Base-by-base conservation (phyloP, 1,140 invertebrate species). In the Planococcus citri region DNA sequence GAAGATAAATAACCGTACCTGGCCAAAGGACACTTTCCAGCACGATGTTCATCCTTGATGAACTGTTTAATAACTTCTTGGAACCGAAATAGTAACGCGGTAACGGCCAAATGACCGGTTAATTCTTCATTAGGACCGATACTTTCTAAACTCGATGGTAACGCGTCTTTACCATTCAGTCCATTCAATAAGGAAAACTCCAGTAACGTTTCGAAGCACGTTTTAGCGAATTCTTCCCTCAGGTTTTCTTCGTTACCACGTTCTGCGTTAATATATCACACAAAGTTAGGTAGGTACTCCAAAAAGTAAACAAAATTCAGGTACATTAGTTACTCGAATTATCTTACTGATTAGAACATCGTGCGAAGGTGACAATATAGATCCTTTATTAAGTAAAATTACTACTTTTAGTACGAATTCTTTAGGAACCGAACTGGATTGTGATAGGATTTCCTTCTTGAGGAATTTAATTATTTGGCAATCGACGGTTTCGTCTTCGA, bases 151-250 rank as follows among this genome's bases (percentile, higher is more conserved):
- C 10, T 64, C 25, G 60, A 14, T 4, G 60, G 73, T 73, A 27
- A 25, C 14, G 17, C 41, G 25, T 72, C 71, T 24, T 67, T 70
- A 75, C 78, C 74, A 69, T 80, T 81, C 51, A 85, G 74, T 73
- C 88, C 86, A 75, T 91, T 87, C 27, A 87, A 81, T 71, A 88
- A 82, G 0, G 94, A 95, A 81, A 97, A 97, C 78, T 97, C 93
- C 14, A 98, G 83, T 22, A 97, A 81, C 0, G 95, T 97, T 79
- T 97, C 94, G 77, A 98, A 97, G 77, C 95, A 98, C 0, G 90
- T 91, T 76, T 95, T 90, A 22, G 95, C 94, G 81, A 98, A 97
- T 76, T 97, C 94, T 79, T 98, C 94, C 22, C 94, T 79, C 71
- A 94, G 22, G 24, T 27, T 64, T 64, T 64, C 60, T 25, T 64